Percentiles rank a stretch among this genome's conserved stretches.
These are phyloP conservation scores for Pungitius pungitius DNA, from an alignment of 2,113 vertebrate species.

Conservation along the genomic window DNA sequence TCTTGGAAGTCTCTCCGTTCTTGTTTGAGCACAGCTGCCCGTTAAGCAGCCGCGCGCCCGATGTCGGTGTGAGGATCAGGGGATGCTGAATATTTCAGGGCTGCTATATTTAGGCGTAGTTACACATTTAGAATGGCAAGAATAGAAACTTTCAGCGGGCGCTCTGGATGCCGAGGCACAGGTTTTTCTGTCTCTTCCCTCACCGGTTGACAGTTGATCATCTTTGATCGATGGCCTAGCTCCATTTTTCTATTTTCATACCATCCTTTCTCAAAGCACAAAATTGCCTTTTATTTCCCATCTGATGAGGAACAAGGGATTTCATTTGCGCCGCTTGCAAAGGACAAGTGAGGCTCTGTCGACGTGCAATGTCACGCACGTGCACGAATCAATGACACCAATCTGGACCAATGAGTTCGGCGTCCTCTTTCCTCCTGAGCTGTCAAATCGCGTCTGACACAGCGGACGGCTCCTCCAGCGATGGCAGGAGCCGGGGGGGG, in stretches of 20 bases:
- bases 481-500: conserved; percentile 31
- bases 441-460: conserved; percentile 29
- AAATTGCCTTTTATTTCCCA: conserved; percentile 8
- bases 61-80: conserved; percentile 72
- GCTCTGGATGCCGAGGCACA: conserved; percentile 63
- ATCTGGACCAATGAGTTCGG: conserved; percentile 19
- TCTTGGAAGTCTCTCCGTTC: conserved; percentile 70
- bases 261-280: conserved; percentile 2
- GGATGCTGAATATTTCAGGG: conserved; percentile 84
- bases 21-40: conserved; percentile 52
- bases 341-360: conserved; percentile 1
- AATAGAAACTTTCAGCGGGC: conserved; percentile 78
- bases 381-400: conserved; percentile 28
- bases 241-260: conserved; percentile 58
- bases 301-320: conserved; percentile 29
- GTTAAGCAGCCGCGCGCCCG: conserved; percentile 63
- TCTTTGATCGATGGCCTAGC: conserved; percentile 50
- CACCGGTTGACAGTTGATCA: conserved; percentile 55
- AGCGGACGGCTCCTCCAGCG: conserved; percentile 28
- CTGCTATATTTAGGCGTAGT: conserved; percentile 79
- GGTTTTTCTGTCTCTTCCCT: conserved; percentile 40
- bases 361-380: conserved; percentile 34
- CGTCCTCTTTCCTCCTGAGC: conserved; percentile 26
- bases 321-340: conserved; percentile 8
- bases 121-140: conserved; percentile 81